Percentiles rank a stretch among this genome's conserved stretches.
Conservation (phyloP, 2,113 vertebrate species). For the Electrona antarctica region DNA sequence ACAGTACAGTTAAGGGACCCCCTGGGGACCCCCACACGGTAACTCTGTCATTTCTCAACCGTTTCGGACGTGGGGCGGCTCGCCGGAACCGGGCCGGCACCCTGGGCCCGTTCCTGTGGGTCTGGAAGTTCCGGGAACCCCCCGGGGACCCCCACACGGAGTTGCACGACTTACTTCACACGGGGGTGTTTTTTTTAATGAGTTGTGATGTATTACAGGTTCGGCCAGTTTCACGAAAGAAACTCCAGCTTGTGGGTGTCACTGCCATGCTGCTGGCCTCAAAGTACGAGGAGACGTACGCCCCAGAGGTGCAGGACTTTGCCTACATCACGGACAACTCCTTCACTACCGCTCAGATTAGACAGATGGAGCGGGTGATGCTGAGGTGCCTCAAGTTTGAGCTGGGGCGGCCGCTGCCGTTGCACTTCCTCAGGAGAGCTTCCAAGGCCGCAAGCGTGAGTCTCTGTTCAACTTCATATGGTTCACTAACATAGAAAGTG, state of each 20-base stretch:
- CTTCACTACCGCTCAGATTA: conserved; percentile 85
- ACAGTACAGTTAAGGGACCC: too few species aligned
- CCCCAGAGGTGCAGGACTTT: conserved; percentile 87
- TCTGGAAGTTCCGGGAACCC: too few species aligned
- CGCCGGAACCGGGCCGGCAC: too few species aligned
- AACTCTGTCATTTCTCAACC: too few species aligned
- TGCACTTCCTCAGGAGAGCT: conserved; percentile 92
- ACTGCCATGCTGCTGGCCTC: conserved; percentile 90
- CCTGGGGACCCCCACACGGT: too few species aligned
- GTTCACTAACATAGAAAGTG: too few species aligned
- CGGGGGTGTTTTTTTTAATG: too few species aligned
- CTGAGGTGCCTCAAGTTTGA: conserved; percentile 85
- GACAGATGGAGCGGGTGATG: conserved; percentile 88
- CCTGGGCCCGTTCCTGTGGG: too few species aligned
- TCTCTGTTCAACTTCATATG: not conserved
- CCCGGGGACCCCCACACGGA: too few species aligned
- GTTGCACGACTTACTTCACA: too few species aligned
- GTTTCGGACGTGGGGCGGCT: too few species aligned
- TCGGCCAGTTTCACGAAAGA: conserved; percentile 84
- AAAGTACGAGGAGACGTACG: conserved; percentile 94
- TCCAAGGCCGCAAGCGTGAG: conserved; percentile 90
- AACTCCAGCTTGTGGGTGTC: conserved; percentile 91
- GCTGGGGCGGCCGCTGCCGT: conserved; percentile 89
- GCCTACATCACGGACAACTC: conserved; percentile 93
- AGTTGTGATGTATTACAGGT: conserved; percentile 65